phyloP scores from a whole-genome alignment of 2,797 vertebrate species.

The Tenualosa ilisha region DNA sequence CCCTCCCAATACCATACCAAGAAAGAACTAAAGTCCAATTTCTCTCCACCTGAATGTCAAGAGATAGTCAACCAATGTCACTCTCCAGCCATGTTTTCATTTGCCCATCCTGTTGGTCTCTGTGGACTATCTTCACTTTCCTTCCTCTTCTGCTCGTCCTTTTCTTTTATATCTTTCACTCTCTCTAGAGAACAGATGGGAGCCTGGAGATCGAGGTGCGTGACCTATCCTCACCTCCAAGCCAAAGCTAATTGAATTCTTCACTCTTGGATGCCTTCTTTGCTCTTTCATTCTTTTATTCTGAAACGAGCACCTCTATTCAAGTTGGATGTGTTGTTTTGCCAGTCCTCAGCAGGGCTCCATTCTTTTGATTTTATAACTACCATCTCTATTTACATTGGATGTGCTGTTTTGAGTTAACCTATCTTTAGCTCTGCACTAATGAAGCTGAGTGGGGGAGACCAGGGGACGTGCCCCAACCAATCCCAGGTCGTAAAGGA shows the following conservation, averaged over 20 bases:
- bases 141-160: not conserved
- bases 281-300: not conserved
- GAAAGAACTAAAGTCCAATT: not conserved
- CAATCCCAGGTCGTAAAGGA: not conserved
- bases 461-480: not conserved
- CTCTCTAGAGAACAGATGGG: not conserved
- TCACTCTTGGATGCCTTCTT: conserved; percentile 4
- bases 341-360: not conserved
- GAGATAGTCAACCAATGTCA: not conserved
- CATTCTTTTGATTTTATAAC: not conserved
- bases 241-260: conserved; percentile 2
- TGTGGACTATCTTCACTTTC: not conserved
- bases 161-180: not conserved
- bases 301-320: not conserved
- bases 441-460: not conserved
- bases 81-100: not conserved
- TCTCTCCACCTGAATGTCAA: not conserved
- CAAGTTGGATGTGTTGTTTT: not conserved
- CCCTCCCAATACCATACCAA: not conserved
- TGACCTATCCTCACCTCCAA: not conserved
- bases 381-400: not conserved
- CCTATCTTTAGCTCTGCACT: not conserved
- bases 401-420: not conserved
- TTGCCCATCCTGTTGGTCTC: not conserved
- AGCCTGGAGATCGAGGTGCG: not conserved